These are phyloP conservation scores for Pangasius djambal DNA, from an alignment of 2,797 vertebrate genomes.

Conservation along the genomic window DNA sequence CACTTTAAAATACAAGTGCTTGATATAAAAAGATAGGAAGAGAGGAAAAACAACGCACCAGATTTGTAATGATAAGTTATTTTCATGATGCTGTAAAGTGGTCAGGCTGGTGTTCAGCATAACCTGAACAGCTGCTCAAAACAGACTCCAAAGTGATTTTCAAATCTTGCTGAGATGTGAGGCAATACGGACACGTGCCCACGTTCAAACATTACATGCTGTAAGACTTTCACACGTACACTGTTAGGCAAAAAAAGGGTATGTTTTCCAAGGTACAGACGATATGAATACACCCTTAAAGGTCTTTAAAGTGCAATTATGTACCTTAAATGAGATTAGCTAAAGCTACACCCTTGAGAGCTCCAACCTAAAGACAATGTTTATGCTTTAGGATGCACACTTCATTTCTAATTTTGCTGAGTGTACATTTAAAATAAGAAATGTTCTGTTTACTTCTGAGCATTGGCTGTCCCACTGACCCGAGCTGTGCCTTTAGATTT, in stretches of 20 bases:
- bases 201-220: constrained; percentile 28
- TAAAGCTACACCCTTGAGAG: not conserved
- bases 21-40: too few species aligned
- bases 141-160: constrained; percentile 26
- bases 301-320: not conserved
- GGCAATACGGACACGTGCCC: constrained; percentile 7
- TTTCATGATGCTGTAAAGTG: constrained; percentile 4
- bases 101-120: not conserved
- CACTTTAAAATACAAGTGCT: not conserved
- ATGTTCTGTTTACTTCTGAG: not conserved
- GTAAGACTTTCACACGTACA: not conserved
- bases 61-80: not conserved
- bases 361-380: not conserved
- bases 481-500: not conserved
- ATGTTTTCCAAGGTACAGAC: not conserved
- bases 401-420: not conserved
- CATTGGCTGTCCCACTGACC: not conserved
- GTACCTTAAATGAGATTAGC: not conserved
- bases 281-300: not conserved
- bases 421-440: too few species aligned
- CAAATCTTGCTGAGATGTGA: constrained; percentile 15
- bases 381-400: not conserved
- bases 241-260: not conserved
- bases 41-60: not conserved
- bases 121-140: constrained; percentile 38